phyloP scores from a whole-genome alignment of 2,888 invertebrate genomes.

The Eudemis profundana region DNA sequence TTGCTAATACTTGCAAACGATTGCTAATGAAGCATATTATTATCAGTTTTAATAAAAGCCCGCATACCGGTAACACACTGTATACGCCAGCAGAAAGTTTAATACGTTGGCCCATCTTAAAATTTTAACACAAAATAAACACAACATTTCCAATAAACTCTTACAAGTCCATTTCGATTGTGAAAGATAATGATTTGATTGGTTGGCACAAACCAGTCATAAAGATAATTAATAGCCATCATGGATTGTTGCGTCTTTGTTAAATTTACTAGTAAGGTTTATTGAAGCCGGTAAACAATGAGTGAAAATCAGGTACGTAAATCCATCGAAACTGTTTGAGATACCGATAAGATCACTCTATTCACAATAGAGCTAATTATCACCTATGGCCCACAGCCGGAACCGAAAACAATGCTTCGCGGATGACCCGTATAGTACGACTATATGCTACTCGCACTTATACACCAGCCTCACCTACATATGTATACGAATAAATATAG shows the following conservation, averaged over 20 bases:
- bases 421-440: constrained; percentile 57
- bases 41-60: too few relatives aligned
- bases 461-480: constrained; percentile 50
- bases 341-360: constrained; percentile 74
- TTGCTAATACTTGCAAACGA: too few relatives aligned
- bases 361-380: constrained; percentile 83
- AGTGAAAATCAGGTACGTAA: constrained; percentile 79
- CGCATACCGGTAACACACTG: too few relatives aligned
- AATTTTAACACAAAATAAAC: too few relatives aligned
- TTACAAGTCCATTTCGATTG: too few relatives aligned
- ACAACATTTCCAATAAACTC: too few relatives aligned
- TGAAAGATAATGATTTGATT: background rate
- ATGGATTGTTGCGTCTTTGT: background rate
- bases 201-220: background rate
- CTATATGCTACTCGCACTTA: constrained; percentile 66
- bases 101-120: too few relatives aligned
- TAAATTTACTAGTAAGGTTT: constrained; percentile 21
- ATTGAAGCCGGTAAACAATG: constrained; percentile 63
- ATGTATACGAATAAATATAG: constrained; percentile 1
- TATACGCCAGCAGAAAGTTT: too few relatives aligned
- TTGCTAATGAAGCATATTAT: too few relatives aligned
- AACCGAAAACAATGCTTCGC: constrained; percentile 70
- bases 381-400: constrained; percentile 65
- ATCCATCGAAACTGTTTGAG: constrained; percentile 80
- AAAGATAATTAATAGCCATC: constrained; percentile 1